Conservation (phyloP, 2,888 invertebrate species). For the Urechis unicinctus region DNA sequence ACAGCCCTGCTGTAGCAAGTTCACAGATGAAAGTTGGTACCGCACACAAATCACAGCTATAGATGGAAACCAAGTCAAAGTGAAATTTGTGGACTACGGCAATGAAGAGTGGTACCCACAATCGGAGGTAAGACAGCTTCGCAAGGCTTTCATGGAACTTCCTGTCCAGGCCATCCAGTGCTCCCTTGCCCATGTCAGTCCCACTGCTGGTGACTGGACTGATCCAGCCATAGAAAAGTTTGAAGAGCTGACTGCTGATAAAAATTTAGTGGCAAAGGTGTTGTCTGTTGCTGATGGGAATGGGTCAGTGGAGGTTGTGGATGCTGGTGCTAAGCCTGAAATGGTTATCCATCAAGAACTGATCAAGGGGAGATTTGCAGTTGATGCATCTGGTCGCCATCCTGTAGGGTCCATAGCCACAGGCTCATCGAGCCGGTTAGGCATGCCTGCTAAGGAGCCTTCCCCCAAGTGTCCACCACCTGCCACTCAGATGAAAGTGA, state of each 20-base stretch:
- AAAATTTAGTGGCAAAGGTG: constrained; percentile 11
- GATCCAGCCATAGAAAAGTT: background rate
- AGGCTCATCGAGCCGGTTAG: background rate
- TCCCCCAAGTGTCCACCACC: background rate
- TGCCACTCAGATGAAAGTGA: background rate
- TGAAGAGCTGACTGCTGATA: constrained; percentile 9
- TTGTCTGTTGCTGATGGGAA: background rate
- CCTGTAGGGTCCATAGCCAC: background rate
- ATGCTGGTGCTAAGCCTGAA: background rate
- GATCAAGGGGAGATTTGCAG: background rate
- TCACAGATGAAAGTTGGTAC: constrained; percentile 38
- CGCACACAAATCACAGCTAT: constrained; percentile 20
- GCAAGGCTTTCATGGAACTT: constrained; percentile 23
- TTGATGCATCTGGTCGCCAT: background rate
- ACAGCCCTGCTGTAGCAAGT: constrained; percentile 28
- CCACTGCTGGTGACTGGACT: background rate
- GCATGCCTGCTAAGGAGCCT: background rate
- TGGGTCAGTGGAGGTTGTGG: background rate
- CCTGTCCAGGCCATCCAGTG: constrained; percentile 36
- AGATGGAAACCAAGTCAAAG: constrained; percentile 10
- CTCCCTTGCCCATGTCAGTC: constrained; percentile 22
- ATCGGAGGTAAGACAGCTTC: constrained; percentile 20
- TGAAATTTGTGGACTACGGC: constrained; percentile 39
- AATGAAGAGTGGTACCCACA: constrained; percentile 28
- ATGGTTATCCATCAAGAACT: background rate